Evolutionary conservation across 2,888 invertebrate species (phyloP).

Genomic region (Argyresthia albistria): DNA sequence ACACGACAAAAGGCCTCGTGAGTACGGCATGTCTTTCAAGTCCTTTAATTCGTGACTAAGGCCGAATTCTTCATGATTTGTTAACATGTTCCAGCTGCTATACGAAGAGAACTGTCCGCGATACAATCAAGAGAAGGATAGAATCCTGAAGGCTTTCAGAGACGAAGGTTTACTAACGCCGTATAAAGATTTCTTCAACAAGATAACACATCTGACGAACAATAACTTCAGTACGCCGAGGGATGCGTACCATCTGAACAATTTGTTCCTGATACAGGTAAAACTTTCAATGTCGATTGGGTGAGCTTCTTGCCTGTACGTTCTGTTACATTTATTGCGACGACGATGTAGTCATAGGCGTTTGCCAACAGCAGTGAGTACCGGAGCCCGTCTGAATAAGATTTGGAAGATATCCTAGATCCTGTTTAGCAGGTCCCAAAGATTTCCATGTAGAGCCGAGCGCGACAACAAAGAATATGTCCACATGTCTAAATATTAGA

Average conservation of each 20-base stretch:
- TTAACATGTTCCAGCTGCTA: constrained; percentile 35
- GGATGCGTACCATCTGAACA: constrained; percentile 56
- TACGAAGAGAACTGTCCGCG: constrained; percentile 62
- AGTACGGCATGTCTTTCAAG: no score
- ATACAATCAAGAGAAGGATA: constrained; percentile 55
- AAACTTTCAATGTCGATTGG: background rate
- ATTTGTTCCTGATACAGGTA: constrained; percentile 63
- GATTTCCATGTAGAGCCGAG: no score
- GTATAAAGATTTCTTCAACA: constrained; percentile 54
- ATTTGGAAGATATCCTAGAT: no score
- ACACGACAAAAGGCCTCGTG: no score
- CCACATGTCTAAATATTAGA: no score
- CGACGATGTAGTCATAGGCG: no score
- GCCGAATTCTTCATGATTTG: background rate
- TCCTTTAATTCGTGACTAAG: background rate
- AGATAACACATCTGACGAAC: constrained; percentile 57
- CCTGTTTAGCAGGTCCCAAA: no score
- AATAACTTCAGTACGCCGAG: constrained; percentile 62
- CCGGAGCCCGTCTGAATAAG: no score
- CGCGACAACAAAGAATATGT: no score
- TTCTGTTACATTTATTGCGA: no score
- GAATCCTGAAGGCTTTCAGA: constrained; percentile 46
- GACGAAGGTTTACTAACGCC: constrained; percentile 52
- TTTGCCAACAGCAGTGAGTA: no score
- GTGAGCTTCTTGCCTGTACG: no score